phyloP scores from a whole-genome alignment of 2,113 vertebrate genomes.

The Gallinago paraguaiae region DNA sequence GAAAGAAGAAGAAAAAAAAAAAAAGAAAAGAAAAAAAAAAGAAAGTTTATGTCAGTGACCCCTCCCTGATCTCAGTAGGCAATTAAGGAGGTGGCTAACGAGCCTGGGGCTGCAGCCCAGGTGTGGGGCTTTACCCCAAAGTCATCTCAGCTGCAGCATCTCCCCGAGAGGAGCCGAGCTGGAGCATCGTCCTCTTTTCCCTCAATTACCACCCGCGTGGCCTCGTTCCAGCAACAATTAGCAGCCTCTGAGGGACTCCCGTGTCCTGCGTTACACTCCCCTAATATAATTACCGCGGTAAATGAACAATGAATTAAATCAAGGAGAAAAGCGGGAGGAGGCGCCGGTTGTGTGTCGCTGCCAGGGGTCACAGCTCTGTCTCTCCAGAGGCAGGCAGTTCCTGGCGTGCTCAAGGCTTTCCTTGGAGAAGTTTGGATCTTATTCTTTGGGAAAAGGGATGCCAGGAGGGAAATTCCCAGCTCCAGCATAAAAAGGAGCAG shows the following conservation, averaged over 20 bases:
- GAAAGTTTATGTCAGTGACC: too few relatives aligned
- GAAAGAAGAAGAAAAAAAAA: too few relatives aligned
- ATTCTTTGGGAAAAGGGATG: neutral
- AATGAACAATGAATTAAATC: slow-evolving; percentile 21
- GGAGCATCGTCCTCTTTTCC: neutral
- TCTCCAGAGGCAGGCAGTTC: neutral
- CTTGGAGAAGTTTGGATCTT: neutral
- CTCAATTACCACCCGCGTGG: neutral
- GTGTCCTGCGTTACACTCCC: neutral
- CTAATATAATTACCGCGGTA: neutral
- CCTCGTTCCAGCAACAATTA: slow-evolving; percentile 9
- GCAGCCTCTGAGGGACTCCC: neutral
- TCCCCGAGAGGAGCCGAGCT: neutral
- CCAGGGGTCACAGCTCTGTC: neutral
- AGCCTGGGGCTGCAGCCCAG: neutral
- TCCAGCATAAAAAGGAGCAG: rapidly evolving
- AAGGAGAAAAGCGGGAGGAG: neutral
- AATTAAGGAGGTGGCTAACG: neutral
- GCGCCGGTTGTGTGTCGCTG: neutral
- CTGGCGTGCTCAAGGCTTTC: neutral
- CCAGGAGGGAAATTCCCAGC: neutral
- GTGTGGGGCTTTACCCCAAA: neutral
- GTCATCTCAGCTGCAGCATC: neutral
- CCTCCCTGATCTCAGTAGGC: neutral
- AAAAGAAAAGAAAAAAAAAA: neutral